phyloP scores from a whole-genome alignment of 2,797 vertebrate genomes.

The Linurgus olivaceus region DNA sequence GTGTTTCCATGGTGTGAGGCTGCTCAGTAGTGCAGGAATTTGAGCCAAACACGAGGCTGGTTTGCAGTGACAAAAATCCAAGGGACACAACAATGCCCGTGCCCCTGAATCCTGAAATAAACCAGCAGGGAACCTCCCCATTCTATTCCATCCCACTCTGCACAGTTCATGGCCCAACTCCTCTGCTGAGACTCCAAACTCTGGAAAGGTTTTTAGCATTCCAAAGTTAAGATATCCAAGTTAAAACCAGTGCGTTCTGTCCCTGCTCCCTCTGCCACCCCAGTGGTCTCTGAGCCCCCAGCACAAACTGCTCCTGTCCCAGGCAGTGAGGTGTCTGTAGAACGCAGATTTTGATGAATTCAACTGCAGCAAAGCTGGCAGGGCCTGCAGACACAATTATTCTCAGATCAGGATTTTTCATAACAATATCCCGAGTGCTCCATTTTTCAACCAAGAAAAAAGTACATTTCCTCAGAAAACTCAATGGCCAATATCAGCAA shows the following conservation, averaged over 20 bases:
- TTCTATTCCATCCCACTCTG: no score
- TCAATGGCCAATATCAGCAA: not conserved
- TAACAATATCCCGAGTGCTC: not conserved
- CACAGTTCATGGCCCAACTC: accelerated
- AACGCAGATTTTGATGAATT: not conserved
- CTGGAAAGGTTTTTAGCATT: not conserved
- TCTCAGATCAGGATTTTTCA: not conserved
- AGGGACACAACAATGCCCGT: not conserved
- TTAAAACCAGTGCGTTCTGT: accelerated
- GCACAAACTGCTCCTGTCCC: not conserved
- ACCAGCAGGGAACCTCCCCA: accelerated
- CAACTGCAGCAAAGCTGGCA: not conserved
- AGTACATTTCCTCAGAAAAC: not conserved
- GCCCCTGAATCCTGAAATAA: not conserved
- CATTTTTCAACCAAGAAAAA: not conserved
- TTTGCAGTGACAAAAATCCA: not conserved
- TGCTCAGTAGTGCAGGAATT: not conserved
- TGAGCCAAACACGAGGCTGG: not conserved
- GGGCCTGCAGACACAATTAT: not conserved
- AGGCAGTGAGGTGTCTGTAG: not conserved
- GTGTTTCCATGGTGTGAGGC: accelerated
- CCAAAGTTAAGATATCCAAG: accelerated
- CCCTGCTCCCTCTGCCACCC: not conserved
- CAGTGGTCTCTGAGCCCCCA: not conserved
- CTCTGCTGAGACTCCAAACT: not conserved